Percentiles rank a stretch among this genome's conserved stretches.
Evolutionary conservation across 2,888 invertebrate species (phyloP).

Genomic region (Ochropacha duplaris): DNA sequence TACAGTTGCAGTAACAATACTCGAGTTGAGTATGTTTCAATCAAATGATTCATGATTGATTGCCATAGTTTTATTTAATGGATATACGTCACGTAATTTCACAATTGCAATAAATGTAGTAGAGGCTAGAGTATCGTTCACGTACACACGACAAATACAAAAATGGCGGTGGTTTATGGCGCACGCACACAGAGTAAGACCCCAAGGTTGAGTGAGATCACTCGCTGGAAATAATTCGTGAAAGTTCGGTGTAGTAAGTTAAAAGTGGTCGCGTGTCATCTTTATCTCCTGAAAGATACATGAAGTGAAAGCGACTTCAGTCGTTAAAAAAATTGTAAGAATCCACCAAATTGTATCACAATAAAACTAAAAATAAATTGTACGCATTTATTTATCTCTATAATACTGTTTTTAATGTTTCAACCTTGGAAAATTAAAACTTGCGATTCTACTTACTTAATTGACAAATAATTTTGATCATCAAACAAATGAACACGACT

Average conservation of each 20-base stretch:
- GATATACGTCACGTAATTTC: neutral
- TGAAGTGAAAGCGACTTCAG: no score
- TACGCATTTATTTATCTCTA: no score
- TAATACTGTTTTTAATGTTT: no score
- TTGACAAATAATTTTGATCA: no score
- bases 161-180: conserved; percentile 46
- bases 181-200: conserved; percentile 35
- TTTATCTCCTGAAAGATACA: no score
- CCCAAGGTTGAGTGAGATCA: conserved; percentile 61
- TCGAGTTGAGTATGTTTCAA: neutral
- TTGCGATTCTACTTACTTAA: no score
- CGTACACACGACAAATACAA: conserved; percentile 19
- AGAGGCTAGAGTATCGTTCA: conserved; percentile 32
- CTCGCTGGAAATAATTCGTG: conserved; percentile 48
- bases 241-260: conserved; percentile 38
- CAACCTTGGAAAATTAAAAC: no score
- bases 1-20: no score
- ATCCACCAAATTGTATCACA: no score
- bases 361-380: no score
- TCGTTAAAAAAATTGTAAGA: no score
- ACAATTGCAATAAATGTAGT: neutral
- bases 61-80: neutral
- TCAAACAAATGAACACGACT: no score
- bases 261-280: conserved; percentile 24
- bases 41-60: neutral